These are phyloP conservation scores for Phyto melanocephala DNA, from an alignment of 2,888 invertebrate genomes.

Conservation along the genomic window DNA sequence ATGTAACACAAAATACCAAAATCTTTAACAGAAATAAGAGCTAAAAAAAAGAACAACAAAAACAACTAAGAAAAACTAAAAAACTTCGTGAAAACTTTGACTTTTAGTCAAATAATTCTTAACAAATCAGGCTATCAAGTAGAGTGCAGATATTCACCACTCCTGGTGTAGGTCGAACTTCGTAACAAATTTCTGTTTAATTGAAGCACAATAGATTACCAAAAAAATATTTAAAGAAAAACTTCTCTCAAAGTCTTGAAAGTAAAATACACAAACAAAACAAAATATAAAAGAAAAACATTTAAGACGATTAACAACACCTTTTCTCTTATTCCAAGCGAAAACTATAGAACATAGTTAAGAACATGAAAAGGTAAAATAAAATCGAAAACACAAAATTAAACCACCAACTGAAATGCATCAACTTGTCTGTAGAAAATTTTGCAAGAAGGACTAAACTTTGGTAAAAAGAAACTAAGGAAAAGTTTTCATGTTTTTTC, in stretches of 20 bases:
- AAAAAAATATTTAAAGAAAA: background rate
- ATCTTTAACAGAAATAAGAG: background rate
- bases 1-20: background rate
- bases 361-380: background rate
- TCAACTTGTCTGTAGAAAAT: slow-evolving; percentile 2
- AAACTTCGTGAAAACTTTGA: slow-evolving; percentile 20
- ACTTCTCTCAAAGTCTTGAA: background rate
- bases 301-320: slow-evolving; percentile 33
- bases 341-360: background rate
- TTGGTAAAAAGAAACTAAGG: background rate
- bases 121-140: background rate
- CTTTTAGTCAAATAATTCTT: slow-evolving; percentile 8
- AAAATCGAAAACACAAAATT: background rate
- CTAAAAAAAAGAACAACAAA: background rate
- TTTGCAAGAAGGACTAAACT: background rate
- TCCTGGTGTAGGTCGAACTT: background rate
- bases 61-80: background rate
- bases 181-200: slow-evolving; percentile 36
- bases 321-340: background rate
- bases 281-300: background rate
- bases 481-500: background rate
- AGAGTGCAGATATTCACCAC: too few species aligned
- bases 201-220: slow-evolving; percentile 46
- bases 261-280: background rate
- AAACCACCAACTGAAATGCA: slow-evolving; percentile 9